Percentiles rank a stretch among this genome's conserved stretches.
Evolutionary conservation across 2,797 vertebrate genomes (phyloP).

Genomic region (Periparus ater): DNA sequence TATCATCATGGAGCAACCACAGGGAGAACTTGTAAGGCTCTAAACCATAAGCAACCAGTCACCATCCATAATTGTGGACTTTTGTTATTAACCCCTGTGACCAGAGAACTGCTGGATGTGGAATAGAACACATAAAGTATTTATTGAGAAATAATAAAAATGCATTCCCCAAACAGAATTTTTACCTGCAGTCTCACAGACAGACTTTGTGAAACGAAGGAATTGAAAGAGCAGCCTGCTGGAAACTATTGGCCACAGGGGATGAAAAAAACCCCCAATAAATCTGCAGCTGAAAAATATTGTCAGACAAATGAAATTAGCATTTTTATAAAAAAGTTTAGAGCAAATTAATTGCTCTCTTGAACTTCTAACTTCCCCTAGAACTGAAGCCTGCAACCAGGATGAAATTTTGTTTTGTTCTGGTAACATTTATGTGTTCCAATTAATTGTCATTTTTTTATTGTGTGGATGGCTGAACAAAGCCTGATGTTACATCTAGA

Average conservation of each 20-base stretch:
- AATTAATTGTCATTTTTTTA: background rate
- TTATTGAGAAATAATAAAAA: slow-evolving; percentile 31
- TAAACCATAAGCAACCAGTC: background rate
- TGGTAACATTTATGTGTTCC: background rate
- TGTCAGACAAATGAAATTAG: background rate
- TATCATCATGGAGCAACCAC: background rate
- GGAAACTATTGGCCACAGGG: background rate
- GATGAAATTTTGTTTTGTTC: background rate
- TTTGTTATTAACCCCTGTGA: slow-evolving; percentile 35
- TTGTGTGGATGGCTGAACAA: background rate
- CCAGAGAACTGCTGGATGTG: background rate
- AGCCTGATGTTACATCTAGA: background rate
- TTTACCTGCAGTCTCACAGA: background rate
- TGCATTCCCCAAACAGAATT: background rate
- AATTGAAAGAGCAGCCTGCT: background rate
- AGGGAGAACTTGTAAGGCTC: background rate
- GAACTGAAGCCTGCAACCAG: background rate
- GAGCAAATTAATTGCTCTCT: background rate
- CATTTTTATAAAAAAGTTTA: background rate
- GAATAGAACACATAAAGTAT: background rate
- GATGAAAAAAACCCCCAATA: background rate
- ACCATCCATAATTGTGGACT: background rate
- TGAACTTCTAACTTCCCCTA: background rate
- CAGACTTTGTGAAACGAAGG: background rate
- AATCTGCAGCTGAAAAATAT: background rate